Base-by-base conservation (phyloP, 2,113 vertebrate genomes). In the Pterophyllum scalare region DNA sequence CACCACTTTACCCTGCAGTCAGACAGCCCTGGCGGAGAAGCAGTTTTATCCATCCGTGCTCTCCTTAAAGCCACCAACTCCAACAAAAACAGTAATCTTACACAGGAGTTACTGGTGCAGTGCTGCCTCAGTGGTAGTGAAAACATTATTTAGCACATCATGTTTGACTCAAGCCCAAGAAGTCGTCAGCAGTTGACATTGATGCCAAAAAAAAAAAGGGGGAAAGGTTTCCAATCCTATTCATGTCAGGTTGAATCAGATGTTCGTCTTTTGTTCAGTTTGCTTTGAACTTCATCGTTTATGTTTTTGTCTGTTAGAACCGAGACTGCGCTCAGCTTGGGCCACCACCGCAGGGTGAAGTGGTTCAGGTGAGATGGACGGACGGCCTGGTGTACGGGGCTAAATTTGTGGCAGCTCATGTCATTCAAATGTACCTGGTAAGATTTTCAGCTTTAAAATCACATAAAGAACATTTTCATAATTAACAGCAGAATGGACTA, bases 341-440 rank as follows among this genome's bases (percentile, higher is more conserved):
- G 58, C 98, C 98, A 1, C 98, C 98, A 7, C 94, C 97, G 7
- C 96, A 96, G 92, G 98, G 97, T 0, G 98, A 98, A n/a, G 97
- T 97, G 13, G 98, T 99, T 78, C 97, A 99, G 91, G 98, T 99
- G 81, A 96, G 98, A 83, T 99, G 98, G 98, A 99, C 98, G 2
- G 98, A 99, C 0, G 97, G 98, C 15, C 95, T 99, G 86, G 95
- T 99, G 78, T 99, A 99, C 1, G 98, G 98, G 92, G 98, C 98
- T 79, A 99, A 98, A 87, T 99, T 99, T 89, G 98, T 99, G 1
- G 97, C 97, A 33, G 96, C 97, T 13, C 98, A 98, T 33, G 95
- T 97, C 81, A 97, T 97, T 92, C 98, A 98, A 88, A 99, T 99
- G 98, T 99, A 99, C 90, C 97, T 98, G 97, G 98, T 99, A 96